Evolutionary conservation across 2,113 vertebrate genomes (phyloP).

Genomic region (Psophia crepitans): DNA sequence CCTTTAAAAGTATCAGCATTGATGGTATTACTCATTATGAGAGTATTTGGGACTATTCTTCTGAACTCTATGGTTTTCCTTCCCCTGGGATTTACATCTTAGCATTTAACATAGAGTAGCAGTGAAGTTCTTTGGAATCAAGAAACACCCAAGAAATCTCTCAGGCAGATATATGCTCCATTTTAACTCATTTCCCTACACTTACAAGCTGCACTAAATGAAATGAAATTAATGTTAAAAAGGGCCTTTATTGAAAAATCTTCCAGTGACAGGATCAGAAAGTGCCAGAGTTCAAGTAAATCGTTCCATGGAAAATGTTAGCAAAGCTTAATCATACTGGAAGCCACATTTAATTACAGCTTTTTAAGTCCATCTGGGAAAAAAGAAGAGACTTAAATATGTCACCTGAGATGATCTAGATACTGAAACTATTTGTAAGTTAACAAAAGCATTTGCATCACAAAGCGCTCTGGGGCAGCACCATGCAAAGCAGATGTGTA

Average conservation of each 20-base stretch:
- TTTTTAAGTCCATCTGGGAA: slow-evolving; percentile 69
- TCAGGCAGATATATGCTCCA: not conserved
- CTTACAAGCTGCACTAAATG: slow-evolving; percentile 17
- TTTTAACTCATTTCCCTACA: slow-evolving; percentile 26
- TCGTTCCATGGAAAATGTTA: slow-evolving; percentile 60
- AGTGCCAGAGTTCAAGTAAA: slow-evolving; percentile 69
- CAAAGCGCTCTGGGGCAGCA: slow-evolving; percentile 48
- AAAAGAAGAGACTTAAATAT: slow-evolving; percentile 71
- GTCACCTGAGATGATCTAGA: slow-evolving; percentile 73
- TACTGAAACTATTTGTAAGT: slow-evolving; percentile 66
- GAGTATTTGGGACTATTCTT: not conserved
- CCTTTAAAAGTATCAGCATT: not conserved
- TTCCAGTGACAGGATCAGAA: slow-evolving; percentile 50
- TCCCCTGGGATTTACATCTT: not conserved
- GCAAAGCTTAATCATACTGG: slow-evolving; percentile 69
- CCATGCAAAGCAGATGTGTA: slow-evolving; percentile 65
- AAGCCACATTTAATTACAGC: slow-evolving; percentile 77
- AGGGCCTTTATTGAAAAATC: slow-evolving; percentile 23
- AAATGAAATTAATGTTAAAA: slow-evolving; percentile 42
- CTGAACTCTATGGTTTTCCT: not conserved
- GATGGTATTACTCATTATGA: not conserved
- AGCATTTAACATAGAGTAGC: not conserved
- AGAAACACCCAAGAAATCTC: not conserved
- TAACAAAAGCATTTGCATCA: slow-evolving; percentile 70
- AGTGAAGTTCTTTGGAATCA: not conserved